Evolutionary conservation across 1,140 invertebrate species (phyloP).

Genomic region (Ylistrum balloti): DNA sequence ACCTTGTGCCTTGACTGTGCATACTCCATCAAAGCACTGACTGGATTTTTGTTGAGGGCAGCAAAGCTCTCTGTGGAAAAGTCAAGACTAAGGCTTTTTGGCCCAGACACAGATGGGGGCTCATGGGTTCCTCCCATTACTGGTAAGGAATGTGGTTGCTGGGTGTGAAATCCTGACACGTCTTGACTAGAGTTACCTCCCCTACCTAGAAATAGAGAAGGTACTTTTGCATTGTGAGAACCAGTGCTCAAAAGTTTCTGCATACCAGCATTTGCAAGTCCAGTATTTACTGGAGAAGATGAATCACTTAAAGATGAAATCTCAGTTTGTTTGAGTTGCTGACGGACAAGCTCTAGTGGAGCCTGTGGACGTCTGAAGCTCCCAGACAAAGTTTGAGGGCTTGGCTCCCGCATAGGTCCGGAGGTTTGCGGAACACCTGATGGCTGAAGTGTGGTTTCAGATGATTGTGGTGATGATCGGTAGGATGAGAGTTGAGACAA

Average conservation of each 20-base stretch:
- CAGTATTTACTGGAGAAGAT: not conserved
- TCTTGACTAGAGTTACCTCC: not conserved
- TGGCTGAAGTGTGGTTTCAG: not conserved
- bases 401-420: not conserved
- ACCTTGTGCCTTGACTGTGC: conserved; percentile 81
- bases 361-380: conserved; percentile 48
- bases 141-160: conserved; percentile 53
- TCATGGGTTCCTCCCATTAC: not conserved
- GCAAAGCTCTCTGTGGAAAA: conserved; percentile 81
- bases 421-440: not conserved
- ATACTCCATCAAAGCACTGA: conserved; percentile 84
- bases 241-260: not conserved
- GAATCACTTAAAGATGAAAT: not conserved
- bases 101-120: not conserved
- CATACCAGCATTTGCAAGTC: not conserved
- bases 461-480: not conserved
- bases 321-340: conserved; percentile 51
- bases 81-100: conserved; percentile 54
- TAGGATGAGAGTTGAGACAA: not conserved
- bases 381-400: not conserved
- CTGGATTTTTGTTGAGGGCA: conserved; percentile 83
- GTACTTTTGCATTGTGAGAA: not conserved
- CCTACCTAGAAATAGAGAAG: not conserved
- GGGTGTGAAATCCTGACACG: not conserved
- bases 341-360: conserved; percentile 51